phyloP scores from a whole-genome alignment of 1,140 invertebrate species.

The Hylaeus anthracinus region DNA sequence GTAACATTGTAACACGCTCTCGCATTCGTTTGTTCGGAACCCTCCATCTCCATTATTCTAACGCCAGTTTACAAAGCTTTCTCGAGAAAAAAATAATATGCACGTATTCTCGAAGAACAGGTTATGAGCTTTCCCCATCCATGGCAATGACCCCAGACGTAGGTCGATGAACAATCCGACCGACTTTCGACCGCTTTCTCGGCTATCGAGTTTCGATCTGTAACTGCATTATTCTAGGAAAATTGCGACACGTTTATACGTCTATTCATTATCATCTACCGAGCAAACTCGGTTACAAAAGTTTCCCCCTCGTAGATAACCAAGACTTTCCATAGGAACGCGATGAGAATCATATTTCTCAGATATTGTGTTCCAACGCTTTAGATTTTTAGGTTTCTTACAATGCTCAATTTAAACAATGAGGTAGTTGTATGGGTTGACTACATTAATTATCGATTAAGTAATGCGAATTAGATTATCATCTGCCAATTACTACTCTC shows the following conservation, averaged over 20 bases:
- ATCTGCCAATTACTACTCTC: background rate
- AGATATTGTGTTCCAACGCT: background rate
- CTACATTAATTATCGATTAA: background rate
- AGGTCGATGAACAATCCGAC: conserved; percentile 71
- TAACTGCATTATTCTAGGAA: conserved; percentile 12
- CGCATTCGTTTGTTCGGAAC: background rate
- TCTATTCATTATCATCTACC: background rate
- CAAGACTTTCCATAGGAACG: background rate
- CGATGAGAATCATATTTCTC: background rate
- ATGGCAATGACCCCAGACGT: conserved; percentile 67
- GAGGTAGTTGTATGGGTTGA: too few relatives aligned
- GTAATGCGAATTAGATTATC: background rate
- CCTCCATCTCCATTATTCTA: conserved; percentile 8
- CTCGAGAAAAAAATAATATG: background rate
- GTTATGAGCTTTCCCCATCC: conserved; percentile 70
- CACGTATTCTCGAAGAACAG: conserved; percentile 48
- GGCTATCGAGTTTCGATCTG: conserved; percentile 35
- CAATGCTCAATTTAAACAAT: too few relatives aligned
- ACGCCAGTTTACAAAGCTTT: background rate
- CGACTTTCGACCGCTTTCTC: conserved; percentile 76
- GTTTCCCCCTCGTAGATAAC: background rate
- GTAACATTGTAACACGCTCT: background rate
- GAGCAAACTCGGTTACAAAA: background rate
- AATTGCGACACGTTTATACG: background rate
- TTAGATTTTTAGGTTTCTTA: too few relatives aligned